Evolutionary conservation across 2,113 vertebrate genomes (phyloP), one percentile per base, ranked within the genome.

Genomic region (Leptobrachium ailaonicum): DNA sequence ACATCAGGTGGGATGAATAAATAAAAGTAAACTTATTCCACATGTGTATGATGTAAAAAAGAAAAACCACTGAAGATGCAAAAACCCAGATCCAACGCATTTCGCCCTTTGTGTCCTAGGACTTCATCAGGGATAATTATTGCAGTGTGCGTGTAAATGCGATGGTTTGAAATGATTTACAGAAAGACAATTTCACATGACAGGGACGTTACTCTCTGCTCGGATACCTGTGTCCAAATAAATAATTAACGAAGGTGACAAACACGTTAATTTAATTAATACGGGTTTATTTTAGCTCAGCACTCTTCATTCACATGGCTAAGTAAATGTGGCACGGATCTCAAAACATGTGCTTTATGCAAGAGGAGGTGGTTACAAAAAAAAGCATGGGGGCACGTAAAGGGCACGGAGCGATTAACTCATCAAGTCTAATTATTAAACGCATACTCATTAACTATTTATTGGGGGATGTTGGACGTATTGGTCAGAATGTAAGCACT

Each of bases 401-500:
- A 74, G 73, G 70, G 56, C 79, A 81, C 12, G 56, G 72, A 81
- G 70, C 56, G 71, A 67, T 66, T 67, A 81, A 74, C 79, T 58
- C 63, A 81, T 60, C 50, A 75, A 62, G 66, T 60, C 74, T 62
- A 81, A 81, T 81, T 81, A 81, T 80, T 80, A 80, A 80, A 73
- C 78, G 58, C 71, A 58, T 80, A 80, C 78, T 80, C 71, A 80
- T 81, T 81, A 81, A 81, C 79, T 73, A 41, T 81, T 44, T 81
- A 4, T 68, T 69, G 68, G 20, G 72, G 53, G 62, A 74, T 75
- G 71, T 75, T 75, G 40, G 54, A 58, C 41, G 45, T 4, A 43
- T 43, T 81, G 72, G 43, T 45, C 72, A 75, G 63, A 70, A 53
- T 20, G 71, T 73, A 66, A 73, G 47, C 4, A 50, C 20, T 32